Conservation (phyloP, 2,888 invertebrate genomes). For the Ochropacha duplaris region DNA sequence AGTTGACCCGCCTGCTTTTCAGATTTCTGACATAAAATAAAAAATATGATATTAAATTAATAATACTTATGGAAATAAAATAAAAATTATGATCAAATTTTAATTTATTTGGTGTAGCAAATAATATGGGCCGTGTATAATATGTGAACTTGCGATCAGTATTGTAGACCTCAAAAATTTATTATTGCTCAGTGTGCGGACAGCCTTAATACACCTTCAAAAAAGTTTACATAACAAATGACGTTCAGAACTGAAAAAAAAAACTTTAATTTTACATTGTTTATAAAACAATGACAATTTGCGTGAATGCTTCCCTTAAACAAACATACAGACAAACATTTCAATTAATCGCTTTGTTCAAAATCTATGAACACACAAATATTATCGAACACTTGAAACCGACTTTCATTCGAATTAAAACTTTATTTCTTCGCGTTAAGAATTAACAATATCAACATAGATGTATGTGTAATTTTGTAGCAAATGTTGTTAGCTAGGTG, state of each 20-base stretch:
- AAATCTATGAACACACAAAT: constrained; percentile 27
- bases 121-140: too few species aligned
- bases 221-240: constrained; percentile 42
- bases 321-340: constrained; percentile 47
- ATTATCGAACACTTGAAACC: constrained; percentile 10
- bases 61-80: too few species aligned
- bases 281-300: constrained; percentile 42
- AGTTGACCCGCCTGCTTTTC: too few species aligned
- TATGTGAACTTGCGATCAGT: too few species aligned
- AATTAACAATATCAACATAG: constrained; percentile 4
- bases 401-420: constrained; percentile 14
- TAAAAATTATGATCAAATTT: too few species aligned
- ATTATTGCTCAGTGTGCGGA: not conserved
- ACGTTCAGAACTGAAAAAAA: constrained; percentile 30
- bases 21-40: too few species aligned
- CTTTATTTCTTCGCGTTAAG: not conserved
- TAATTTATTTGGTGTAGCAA: too few species aligned
- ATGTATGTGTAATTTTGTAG: constrained; percentile 6
- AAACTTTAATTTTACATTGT: constrained; percentile 60
- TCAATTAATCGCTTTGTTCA: constrained; percentile 61
- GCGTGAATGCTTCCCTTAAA: constrained; percentile 31
- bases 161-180: too few species aligned
- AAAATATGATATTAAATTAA: too few species aligned
- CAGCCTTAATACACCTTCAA: constrained; percentile 18
- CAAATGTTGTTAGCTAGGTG: constrained; percentile 27